These are phyloP conservation scores for Bos taurus DNA, from an alignment of 2,113 vertebrate species.

Conservation along the genomic window DNA sequence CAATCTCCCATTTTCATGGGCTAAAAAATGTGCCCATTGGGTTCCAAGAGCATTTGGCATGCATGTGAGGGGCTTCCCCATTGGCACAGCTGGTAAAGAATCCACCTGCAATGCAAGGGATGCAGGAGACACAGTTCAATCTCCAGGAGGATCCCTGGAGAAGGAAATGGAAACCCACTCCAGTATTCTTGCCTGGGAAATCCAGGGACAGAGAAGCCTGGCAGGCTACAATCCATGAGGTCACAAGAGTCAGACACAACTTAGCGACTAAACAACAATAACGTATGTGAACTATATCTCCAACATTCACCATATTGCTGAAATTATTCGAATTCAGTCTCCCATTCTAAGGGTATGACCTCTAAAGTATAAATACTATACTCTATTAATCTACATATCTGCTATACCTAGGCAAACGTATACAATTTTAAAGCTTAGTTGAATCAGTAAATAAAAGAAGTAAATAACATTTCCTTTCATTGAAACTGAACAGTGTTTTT, in stretches of 20 bases:
- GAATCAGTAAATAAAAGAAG: background rate
- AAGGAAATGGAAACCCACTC: background rate
- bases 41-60: background rate
- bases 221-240: background rate
- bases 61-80: background rate
- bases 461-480: background rate
- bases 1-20: background rate
- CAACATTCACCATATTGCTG: background rate
- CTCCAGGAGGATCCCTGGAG: background rate
- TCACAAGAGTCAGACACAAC: background rate
- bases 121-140: background rate
- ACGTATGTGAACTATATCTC: background rate
- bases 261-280: background rate
- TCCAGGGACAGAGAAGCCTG: background rate
- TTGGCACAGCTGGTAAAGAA: background rate
- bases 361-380: background rate
- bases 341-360: background rate
- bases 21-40: background rate
- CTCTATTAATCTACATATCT: background rate
- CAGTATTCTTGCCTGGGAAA: background rate
- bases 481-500: background rate
- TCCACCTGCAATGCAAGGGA: background rate
- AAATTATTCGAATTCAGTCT: background rate
- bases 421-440: conserved; percentile 9
- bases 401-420: background rate